Base-by-base conservation (phyloP, 2,888 invertebrate genomes). In the Dorcus parallelipipedus region DNA sequence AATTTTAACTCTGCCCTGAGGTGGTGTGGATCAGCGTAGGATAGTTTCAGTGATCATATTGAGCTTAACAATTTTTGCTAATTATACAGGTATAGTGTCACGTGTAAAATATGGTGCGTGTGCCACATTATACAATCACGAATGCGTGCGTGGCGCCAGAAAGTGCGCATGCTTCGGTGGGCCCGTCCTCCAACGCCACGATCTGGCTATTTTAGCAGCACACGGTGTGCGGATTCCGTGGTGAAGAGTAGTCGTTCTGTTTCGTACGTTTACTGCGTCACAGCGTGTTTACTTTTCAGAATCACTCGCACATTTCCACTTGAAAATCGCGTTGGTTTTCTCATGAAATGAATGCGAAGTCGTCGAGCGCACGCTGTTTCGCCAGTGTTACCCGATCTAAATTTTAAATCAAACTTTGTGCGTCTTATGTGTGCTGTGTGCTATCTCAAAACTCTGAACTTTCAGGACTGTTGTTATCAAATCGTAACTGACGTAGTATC, bases 121-220 rank as follows among this genome's bases (percentile, higher is more conserved):
- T 71, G 72, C 69, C 67, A 68, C 71, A 75, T 75, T 75, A 74
- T 72, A 73, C 75, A 73, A 75, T 69, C 70, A 66, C 58, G 68
- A 66, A 67, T 74, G 74, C 72, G 73, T 75, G 76, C 76, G 76
- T 76, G 76, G 75, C 75, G 75, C 75, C 76, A 69, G 54, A 38
- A 4, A 60, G 54, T 60, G 71, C 73, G 75, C 76, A 71, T 67
- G 76, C 74, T 63, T 69, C 63, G 67, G 71, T 70, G 71, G 73
- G 73, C 71, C 71, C 71, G 72, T 73, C 76, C 75, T 73, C 73
- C 61, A 58, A 64, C 64, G 61, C 62, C 60, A 60, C 64, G 61
- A 54, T 52, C 60, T 43, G 40, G 55, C 58, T 58, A 55, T 63
- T 52, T 58, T 56, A 60, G 51, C 61, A 62, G 62, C 62, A 68